These are phyloP conservation scores for Beris chalybata DNA, from an alignment of 2,888 invertebrate species.

Conservation along the genomic window DNA sequence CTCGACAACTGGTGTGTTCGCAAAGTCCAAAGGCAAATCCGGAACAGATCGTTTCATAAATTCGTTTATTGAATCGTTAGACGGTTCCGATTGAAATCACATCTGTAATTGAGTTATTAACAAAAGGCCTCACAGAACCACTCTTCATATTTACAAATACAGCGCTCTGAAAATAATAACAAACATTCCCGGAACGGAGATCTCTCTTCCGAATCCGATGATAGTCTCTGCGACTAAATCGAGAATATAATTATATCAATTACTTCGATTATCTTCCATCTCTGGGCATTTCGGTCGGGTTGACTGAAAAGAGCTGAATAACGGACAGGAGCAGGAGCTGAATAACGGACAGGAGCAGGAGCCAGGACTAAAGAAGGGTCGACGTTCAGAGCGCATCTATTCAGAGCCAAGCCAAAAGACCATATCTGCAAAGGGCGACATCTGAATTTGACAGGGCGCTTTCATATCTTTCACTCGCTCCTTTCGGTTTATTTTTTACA, in stretches of 20 bases:
- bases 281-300: constrained; percentile 33
- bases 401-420: constrained; percentile 21
- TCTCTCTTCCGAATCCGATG: constrained; percentile 14
- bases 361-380: neutral
- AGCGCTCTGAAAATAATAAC: neutral
- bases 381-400: neutral
- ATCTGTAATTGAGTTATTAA: constrained; percentile 37
- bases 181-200: neutral
- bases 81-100: constrained; percentile 31
- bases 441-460: constrained; percentile 37
- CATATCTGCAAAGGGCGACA: constrained; percentile 34
- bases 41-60: constrained; percentile 22
- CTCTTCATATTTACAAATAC: neutral
- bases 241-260: constrained; percentile 55
- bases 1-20: too few species aligned
- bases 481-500: constrained; percentile 1
- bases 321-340: constrained; percentile 1
- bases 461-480: constrained; percentile 35
- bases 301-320: constrained; percentile 21
- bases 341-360: constrained; percentile 4
- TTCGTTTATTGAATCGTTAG: constrained; percentile 32
- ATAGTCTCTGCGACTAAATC: constrained; percentile 42
- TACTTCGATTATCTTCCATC: constrained; percentile 51
- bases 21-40: too few species aligned
- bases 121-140: constrained; percentile 19